Conservation (phyloP, 2,888 invertebrate genomes). For the Coleophora flavipennella region DNA sequence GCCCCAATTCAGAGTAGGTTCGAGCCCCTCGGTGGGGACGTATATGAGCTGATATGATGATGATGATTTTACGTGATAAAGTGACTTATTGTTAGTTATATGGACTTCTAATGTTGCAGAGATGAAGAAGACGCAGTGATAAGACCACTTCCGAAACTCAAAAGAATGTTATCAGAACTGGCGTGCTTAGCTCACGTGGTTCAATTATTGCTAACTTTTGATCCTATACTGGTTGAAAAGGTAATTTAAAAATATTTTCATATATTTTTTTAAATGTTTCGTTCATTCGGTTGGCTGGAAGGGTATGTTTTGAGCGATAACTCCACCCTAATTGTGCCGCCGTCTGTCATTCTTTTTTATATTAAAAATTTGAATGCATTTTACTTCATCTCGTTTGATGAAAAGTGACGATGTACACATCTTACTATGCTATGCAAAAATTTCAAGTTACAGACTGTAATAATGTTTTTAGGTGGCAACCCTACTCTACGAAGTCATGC, state of each 20-base stretch:
- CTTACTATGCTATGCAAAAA: no score
- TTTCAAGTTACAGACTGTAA: no score
- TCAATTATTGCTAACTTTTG: slow-evolving; percentile 95
- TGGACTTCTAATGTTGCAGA: slow-evolving; percentile 70
- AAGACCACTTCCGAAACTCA: slow-evolving; percentile 93
- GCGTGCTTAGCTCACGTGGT: slow-evolving; percentile 95
- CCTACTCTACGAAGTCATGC: slow-evolving; percentile 89
- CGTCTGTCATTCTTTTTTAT: no score
- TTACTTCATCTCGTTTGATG: not conserved
- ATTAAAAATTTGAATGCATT: no score
- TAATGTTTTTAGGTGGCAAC: slow-evolving; percentile 78
- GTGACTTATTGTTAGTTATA: no score
- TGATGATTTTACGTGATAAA: no score
- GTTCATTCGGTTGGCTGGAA: no score
- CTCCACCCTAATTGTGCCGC: no score
- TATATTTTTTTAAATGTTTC: not conserved
- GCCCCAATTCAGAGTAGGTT: no score
- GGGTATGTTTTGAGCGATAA: no score
- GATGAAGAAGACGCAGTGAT: slow-evolving; percentile 95
- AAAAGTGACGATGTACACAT: not conserved
- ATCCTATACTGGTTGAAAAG: slow-evolving; percentile 96
- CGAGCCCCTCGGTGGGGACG: no score
- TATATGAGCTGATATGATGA: no score
- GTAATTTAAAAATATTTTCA: slow-evolving; percentile 19
- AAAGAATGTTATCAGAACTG: slow-evolving; percentile 89